Base-by-base conservation (phyloP, 2,113 vertebrate genomes). In the Excalfactoria chinensis region DNA sequence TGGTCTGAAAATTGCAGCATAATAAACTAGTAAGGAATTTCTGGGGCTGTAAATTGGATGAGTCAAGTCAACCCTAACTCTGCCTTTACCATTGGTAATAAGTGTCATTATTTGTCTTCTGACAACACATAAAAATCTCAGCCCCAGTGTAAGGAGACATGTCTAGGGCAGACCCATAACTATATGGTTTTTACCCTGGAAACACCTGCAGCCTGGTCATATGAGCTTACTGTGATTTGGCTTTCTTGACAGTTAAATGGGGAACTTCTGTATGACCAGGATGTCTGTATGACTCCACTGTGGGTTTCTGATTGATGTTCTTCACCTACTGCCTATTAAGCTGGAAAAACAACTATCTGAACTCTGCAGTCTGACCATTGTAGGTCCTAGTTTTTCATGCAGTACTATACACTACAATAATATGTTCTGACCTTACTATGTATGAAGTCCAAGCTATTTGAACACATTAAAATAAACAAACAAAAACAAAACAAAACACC, bases 171-270 rank as follows among this genome's bases (percentile, higher is more conserved):
- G 51, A 70, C 10, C 56, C 37, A 56, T 58, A 79, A 87, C 79
- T 43, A 35, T 35, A 26, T 3, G 70, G 51, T 60, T 13, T 75
- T 73, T 85, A 34, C 22, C 86, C 81, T 84, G 86, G 95, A 94
- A 96, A 87, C 75, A 93, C 63, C 74, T 93, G 93, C 59, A 92
- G 67, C 14, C 49, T 72, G 71, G 71, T 69, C 87, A 93, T 37
- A 83, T 0, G 16, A 60, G 28, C 43, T 91, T 95, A 86, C 89
- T 60, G 37, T 64, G 60, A 74, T 83, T 89, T 78, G 67, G 67
- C 80, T 48, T 89, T 82, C 66, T 91, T 46, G 46, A 41, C 59
- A 51, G 68, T 48, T 68, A 89, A 73, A 74, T 13, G 9, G 7
- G 43, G 84, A 85, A 77, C 51, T 87, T 73, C 49, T 90, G 18